Evolutionary conservation across 2,888 invertebrate species (phyloP), one percentile per base, ranked within the genome.

Genomic region (Nephrocerus scutellatus): DNA sequence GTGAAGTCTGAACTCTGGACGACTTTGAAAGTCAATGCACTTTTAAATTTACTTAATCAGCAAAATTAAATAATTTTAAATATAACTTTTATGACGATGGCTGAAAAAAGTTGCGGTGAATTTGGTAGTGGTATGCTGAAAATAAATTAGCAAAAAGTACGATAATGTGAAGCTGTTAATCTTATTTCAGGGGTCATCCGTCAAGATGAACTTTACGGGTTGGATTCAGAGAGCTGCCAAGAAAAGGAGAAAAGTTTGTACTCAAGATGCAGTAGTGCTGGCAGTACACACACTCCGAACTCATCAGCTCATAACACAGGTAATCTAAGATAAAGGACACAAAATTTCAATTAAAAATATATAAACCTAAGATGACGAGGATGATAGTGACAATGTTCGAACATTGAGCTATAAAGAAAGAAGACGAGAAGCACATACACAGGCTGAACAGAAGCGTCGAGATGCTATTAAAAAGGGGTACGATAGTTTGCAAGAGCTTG

Each of bases 401-500:
- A 44, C 86, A 3, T 70, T 89, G 41, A 90, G 85, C 59, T 95
- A 93, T 66, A 95, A 92, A 64, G 93, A 96, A 59, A 74, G 95
- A 23, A 76, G 95, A 37, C 74, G 95, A 46, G 93, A 95, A 66
- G 95, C 95, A 5, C 95, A 95, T 62, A 95, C 95, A 1, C 77
- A 93, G 72, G 95, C 96, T 3, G 96, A 96, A 67, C 95, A 96
- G 66, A 95, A 95, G 63, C 75, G 96, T 48, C 75, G 95, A 57
- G 95, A 96, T 76, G 93, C 95, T 3, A 96, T 96, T 46, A 96
- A 95, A 69, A 92, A 90, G 66, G 95, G 95, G 1, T 96, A 96
- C 65, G 93, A 95, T 66, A 86, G 87, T 3, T 72, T 96, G 13
- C 93, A 93, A 68, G 85, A 86, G 55, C 71, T 95, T 47, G 93